A percentile compares a stretch with the other conserved stretches of the same genome.
phyloP scores from a whole-genome alignment of 2,888 invertebrate genomes.

The Drosophila lutescens region DNA sequence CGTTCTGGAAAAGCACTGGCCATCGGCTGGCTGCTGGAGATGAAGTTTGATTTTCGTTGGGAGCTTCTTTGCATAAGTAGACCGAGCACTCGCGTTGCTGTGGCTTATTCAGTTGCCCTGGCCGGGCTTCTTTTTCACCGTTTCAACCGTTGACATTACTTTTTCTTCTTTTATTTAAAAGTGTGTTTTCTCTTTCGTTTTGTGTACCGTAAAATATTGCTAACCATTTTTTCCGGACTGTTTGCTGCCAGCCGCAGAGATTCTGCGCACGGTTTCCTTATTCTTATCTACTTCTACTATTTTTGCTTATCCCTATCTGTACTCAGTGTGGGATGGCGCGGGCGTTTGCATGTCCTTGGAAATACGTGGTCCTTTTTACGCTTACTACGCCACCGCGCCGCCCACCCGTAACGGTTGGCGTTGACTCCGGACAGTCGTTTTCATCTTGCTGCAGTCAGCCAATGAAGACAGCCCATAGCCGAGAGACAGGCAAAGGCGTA shows the following conservation, averaged over 20 bases:
- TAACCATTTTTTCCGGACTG: slow-evolving; percentile 76
- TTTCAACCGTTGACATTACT: slow-evolving; percentile 32
- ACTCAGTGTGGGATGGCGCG: slow-evolving; percentile 28
- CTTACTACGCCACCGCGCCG: slow-evolving; percentile 54
- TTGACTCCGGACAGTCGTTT: slow-evolving; percentile 49
- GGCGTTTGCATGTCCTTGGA: slow-evolving; percentile 30
- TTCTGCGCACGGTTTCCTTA: slow-evolving; percentile 75
- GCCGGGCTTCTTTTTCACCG: slow-evolving; percentile 16
- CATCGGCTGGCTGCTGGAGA: slow-evolving; percentile 17
- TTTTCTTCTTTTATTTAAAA: slow-evolving; percentile 58
- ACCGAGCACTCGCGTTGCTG: slow-evolving; percentile 34
- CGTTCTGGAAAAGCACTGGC: slow-evolving; percentile 37
- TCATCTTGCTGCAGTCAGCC: slow-evolving; percentile 58
- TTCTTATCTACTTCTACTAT: slow-evolving; percentile 62
- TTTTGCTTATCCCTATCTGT: slow-evolving; percentile 38
- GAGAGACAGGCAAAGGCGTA: slow-evolving; percentile 39
- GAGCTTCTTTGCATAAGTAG: slow-evolving; percentile 37
- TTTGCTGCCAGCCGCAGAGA: slow-evolving; percentile 69
- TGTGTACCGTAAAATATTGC: slow-evolving; percentile 71
- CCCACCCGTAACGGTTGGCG: slow-evolving; percentile 66
- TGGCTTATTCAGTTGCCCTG: slow-evolving; percentile 7
- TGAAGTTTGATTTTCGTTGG: slow-evolving; percentile 39
- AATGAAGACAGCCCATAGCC: slow-evolving; percentile 67
- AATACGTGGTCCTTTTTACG: slow-evolving; percentile 64
- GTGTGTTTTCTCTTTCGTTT: slow-evolving; percentile 52